These are phyloP conservation scores for Alcedo atthis DNA, from an alignment of 2,797 vertebrate species.

Conservation along the genomic window DNA sequence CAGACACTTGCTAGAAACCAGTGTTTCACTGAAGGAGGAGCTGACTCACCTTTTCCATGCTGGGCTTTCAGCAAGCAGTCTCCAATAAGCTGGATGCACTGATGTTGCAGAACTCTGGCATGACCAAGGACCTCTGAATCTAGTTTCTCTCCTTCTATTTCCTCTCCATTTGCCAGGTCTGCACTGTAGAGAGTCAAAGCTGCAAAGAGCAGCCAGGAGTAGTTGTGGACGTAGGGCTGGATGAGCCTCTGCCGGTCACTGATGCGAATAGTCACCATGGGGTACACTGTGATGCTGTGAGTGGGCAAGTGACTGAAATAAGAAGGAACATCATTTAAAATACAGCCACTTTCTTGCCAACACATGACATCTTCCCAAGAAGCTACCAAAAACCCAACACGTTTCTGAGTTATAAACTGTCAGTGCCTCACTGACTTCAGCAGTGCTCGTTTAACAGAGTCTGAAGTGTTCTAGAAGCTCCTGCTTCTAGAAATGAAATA, in stretches of 20 bases:
- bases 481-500: neutral
- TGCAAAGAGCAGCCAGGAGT: constrained; percentile 95
- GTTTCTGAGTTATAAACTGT: neutral
- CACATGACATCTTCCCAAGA: neutral
- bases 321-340: neutral
- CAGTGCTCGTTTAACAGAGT: neutral
- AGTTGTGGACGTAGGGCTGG: constrained; percentile 97
- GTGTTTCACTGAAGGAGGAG: neutral
- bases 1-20: neutral
- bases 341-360: neutral
- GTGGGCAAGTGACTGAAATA: constrained; percentile 90
- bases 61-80: constrained; percentile 93
- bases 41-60: constrained; percentile 87
- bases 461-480: neutral
- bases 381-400: neutral
- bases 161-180: constrained; percentile 83
- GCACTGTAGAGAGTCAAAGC: constrained; percentile 92
- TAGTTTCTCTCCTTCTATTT: constrained; percentile 80
- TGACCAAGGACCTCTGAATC: constrained; percentile 65
- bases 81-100: constrained; percentile 91
- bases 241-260: constrained; percentile 94
- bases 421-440: neutral
- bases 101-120: constrained; percentile 82
- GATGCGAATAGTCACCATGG: constrained; percentile 95
- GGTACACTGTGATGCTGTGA: constrained; percentile 92